Base-by-base conservation (phyloP, 2,888 invertebrate species). In the Merodon equestris region DNA sequence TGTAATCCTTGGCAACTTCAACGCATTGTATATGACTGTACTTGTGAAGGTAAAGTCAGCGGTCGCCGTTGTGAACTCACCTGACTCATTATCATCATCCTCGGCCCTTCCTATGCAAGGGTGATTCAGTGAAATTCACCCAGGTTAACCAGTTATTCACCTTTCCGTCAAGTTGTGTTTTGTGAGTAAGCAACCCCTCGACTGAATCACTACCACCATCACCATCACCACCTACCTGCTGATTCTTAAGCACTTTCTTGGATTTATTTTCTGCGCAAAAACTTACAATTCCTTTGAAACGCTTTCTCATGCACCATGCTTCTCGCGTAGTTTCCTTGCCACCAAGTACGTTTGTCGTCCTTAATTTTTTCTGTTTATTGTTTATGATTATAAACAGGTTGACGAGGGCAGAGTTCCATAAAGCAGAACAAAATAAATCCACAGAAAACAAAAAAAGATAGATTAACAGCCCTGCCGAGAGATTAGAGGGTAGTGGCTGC, bases 351-450 rank as follows among this genome's bases (percentile, higher is more conserved):
- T 54, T 56, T 54, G 61, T 63, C 50, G 48, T 40, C 10, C 10
- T 71, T 71, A 51, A 45, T 44, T 71, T 57, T 47, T 54, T 63
- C 38, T 42, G 19, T 54, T 54, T 40, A 40, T 40, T 72, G 57
- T 64, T 71, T 63, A 42, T 51, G 40, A 40, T 56, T 54, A 61
- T 63, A 64, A 51, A 57, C 17, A 19, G 57, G 51, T 56, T 57
- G 63, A 51, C 56, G 61, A 63, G 61, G 54, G n/a, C n/a, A n/a
- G n/a, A n/a, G n/a, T n/a, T n/a, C n/a, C n/a, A n/a, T n/a, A n/a
- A n/a, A n/a, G n/a, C n/a, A n/a, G n/a, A n/a, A n/a, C 61, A 61
- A 53, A 60, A 15, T 13, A 40, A 40, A 40, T 38, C 36, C 10
- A 9, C 36, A 5, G 7, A 18, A 47, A 42, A n/a, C n/a, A n/a